These are phyloP conservation scores for Distichodus sexfasciatus DNA, from an alignment of 2,797 vertebrate genomes.

Conservation along the genomic window DNA sequence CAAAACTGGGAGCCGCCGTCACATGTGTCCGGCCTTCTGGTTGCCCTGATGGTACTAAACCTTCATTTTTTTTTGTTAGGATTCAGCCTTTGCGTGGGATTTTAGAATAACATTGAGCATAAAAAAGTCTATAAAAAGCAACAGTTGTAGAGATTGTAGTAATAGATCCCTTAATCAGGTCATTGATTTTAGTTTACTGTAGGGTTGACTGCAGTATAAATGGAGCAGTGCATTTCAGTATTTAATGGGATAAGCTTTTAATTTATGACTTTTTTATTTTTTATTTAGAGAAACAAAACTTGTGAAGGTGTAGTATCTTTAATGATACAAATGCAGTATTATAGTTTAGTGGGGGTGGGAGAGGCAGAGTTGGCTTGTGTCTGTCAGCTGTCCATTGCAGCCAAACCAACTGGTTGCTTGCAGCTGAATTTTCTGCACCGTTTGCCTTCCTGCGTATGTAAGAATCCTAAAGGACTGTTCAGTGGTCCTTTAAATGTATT, in stretches of 20 bases:
- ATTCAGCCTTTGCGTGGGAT: not conserved
- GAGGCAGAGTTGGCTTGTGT: not conserved
- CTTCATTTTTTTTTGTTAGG: not conserved
- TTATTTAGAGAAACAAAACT: too few species aligned
- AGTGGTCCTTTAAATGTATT: not conserved
- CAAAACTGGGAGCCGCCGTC: not conserved
- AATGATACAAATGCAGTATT: too few species aligned
- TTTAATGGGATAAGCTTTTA: too few species aligned
- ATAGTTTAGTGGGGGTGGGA: not conserved
- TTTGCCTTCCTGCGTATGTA: not conserved
- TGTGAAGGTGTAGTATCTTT: too few species aligned
- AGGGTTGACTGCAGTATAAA: too few species aligned
- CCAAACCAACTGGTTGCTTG: not conserved
- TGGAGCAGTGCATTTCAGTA: too few species aligned
- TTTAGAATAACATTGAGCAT: not conserved
- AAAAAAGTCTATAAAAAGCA: too few species aligned
- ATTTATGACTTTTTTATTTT: too few species aligned
- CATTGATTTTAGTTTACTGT: too few species aligned
- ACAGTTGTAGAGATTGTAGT: too few species aligned
- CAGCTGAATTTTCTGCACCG: not conserved
- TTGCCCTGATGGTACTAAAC: constrained; percentile 32
- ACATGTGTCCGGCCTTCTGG: constrained; percentile 9
- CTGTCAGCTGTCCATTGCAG: not conserved
- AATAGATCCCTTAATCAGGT: too few species aligned
- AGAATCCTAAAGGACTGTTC: not conserved